phyloP scores from a whole-genome alignment of 2,797 vertebrate genomes.

The Eospalax fontanierii region DNA sequence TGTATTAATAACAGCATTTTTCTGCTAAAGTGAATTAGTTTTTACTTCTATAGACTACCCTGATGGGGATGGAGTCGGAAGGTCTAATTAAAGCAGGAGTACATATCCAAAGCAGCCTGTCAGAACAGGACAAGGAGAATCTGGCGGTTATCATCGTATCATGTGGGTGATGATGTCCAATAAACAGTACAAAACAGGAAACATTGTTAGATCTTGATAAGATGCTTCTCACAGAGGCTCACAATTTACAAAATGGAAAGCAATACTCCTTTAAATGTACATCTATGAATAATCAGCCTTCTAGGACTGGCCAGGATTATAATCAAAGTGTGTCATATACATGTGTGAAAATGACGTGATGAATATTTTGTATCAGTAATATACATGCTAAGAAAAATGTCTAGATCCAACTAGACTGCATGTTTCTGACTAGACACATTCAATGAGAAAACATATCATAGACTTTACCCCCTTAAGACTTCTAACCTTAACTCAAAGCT shows the following conservation, averaged over 20 bases:
- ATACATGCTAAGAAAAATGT: not conserved
- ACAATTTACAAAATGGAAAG: not conserved
- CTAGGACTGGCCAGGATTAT: not conserved
- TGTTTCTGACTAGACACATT: not conserved
- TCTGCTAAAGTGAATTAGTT: slow-evolving; percentile 4
- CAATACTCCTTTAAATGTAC: not conserved
- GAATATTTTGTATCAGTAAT: not conserved
- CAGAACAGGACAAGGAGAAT: not conserved
- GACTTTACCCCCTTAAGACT: not conserved
- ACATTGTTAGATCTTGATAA: not conserved
- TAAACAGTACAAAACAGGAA: not conserved
- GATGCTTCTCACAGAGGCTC: not conserved
- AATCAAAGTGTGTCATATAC: not conserved
- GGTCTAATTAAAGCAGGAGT: slow-evolving; percentile 39
- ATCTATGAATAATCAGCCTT: not conserved
- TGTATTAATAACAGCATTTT: slow-evolving; percentile 17
- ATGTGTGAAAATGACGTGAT: not conserved
- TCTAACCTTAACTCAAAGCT: not conserved
- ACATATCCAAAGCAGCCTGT: slow-evolving; percentile 18
- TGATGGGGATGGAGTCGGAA: not conserved
- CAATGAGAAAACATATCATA: not conserved
- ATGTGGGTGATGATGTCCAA: not conserved
- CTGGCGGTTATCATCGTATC: not conserved
- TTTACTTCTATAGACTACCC: not conserved
- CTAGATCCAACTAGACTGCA: not conserved